Percentiles rank a stretch among this genome's conserved stretches.
These are phyloP conservation scores for Melipona quadrifasciata DNA, from an alignment of 1,140 invertebrate species.

Conservation along the genomic window DNA sequence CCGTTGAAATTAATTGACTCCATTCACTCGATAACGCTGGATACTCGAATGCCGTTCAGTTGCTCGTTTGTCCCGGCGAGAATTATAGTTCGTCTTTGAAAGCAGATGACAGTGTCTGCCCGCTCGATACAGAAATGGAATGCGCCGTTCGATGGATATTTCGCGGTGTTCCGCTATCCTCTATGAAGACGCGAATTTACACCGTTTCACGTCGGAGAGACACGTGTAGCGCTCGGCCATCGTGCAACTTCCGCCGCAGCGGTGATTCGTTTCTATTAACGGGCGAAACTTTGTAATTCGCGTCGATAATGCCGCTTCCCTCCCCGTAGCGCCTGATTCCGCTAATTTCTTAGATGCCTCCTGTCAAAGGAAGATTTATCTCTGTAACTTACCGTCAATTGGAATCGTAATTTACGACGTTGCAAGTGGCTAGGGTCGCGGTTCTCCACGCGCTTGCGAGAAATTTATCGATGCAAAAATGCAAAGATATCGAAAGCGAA, in stretches of 20 bases:
- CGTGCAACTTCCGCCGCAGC: background rate
- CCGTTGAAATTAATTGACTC: slow-evolving; percentile 77
- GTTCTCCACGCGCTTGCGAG: too few species aligned
- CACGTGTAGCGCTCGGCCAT: background rate
- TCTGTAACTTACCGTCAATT: background rate
- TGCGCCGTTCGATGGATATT: background rate
- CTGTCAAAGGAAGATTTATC: background rate
- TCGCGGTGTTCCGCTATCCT: slow-evolving; percentile 1
- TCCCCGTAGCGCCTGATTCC: background rate
- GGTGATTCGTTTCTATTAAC: background rate
- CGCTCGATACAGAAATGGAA: background rate
- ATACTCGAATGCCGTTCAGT: slow-evolving; percentile 59
- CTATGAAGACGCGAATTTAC: slow-evolving; percentile 10
- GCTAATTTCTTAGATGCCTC: background rate
- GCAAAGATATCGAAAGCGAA: too few species aligned
- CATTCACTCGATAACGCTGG: slow-evolving; percentile 74
- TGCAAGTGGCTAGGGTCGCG: too few species aligned
- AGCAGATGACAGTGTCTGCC: slow-evolving; percentile 1
- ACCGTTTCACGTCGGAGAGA: background rate
- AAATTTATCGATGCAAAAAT: too few species aligned
- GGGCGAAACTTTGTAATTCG: background rate
- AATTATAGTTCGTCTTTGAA: slow-evolving; percentile 61
- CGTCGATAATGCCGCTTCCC: background rate
- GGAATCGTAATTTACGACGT: background rate
- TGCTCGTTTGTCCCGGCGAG: slow-evolving; percentile 62